Percentiles rank a stretch among this genome's conserved stretches.
These are phyloP conservation scores for Drosophila algonquin DNA, from an alignment of 2,888 invertebrate genomes.

Conservation along the genomic window DNA sequence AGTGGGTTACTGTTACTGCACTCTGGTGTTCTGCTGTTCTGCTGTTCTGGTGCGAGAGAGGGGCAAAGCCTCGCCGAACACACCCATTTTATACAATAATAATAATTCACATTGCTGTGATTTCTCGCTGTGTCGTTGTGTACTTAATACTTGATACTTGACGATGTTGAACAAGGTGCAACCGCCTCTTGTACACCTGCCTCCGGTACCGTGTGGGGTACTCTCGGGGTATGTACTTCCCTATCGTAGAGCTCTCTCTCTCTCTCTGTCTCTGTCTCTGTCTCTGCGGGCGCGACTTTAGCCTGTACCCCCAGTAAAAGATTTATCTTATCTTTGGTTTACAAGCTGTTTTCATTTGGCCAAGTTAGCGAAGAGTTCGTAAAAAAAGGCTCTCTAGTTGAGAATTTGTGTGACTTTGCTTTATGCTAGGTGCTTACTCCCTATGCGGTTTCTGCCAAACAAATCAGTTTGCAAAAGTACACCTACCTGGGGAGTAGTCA, in stretches of 20 bases:
- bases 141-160: not conserved
- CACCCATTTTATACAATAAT: constrained; percentile 26
- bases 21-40: no score
- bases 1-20: no score
- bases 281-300: constrained; percentile 18
- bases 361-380: not conserved
- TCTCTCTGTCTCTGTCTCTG: no score
- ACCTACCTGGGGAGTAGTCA: constrained; percentile 1
- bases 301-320: constrained; percentile 35
- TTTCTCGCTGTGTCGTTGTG: constrained; percentile 11
- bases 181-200: not conserved
- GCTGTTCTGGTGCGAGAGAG: not conserved
- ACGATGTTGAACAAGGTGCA: not conserved
- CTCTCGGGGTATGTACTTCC: not conserved
- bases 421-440: constrained; percentile 6
- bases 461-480: constrained; percentile 41
- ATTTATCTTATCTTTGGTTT: constrained; percentile 63
- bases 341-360: constrained; percentile 37
- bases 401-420: constrained; percentile 30
- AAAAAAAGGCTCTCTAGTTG: not conserved
- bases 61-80: constrained; percentile 39
- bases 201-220: no score
- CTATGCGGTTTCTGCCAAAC: not conserved
- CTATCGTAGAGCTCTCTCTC: constrained; percentile 12
- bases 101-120: constrained; percentile 13